Evolutionary conservation across 2,888 invertebrate species (phyloP).

Genomic region (Dicyrtoma fusca): DNA sequence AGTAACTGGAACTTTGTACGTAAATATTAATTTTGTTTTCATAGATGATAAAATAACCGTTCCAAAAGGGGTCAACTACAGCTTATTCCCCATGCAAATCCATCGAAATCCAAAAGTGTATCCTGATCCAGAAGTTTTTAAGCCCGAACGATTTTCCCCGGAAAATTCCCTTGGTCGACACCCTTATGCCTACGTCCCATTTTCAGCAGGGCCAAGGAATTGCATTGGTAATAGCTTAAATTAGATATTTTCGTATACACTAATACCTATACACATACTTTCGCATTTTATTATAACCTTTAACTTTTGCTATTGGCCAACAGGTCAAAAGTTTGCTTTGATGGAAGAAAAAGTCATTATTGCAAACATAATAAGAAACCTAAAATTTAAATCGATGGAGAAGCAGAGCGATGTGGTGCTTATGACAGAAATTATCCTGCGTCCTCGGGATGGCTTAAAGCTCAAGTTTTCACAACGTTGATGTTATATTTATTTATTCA

Average conservation of each 20-base stretch:
- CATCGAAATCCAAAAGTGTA: constrained; percentile 62
- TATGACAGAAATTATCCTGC: constrained; percentile 50
- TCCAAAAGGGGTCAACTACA: constrained; percentile 59
- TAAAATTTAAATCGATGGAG: constrained; percentile 56
- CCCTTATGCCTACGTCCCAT: constrained; percentile 60
- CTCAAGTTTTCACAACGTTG: too few species aligned
- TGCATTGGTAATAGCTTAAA: constrained; percentile 53
- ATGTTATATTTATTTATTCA: too few species aligned
- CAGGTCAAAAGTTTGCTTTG: constrained; percentile 55
- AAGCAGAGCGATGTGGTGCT: constrained; percentile 56
- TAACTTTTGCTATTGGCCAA: too few species aligned
- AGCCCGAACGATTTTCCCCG: constrained; percentile 63
- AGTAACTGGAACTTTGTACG: background rate
- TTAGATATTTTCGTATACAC: too few species aligned
- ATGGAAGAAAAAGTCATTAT: constrained; percentile 53
- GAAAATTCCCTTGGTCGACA: constrained; percentile 61
- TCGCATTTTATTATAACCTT: too few species aligned
- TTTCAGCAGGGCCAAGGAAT: constrained; percentile 59
- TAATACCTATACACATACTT: too few species aligned
- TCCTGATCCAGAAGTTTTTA: constrained; percentile 62
- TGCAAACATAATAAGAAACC: constrained; percentile 47
- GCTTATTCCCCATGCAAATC: constrained; percentile 58
- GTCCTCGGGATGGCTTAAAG: constrained; percentile 45
- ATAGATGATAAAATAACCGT: constrained; percentile 58
- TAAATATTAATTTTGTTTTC: constrained; percentile 1